Percentiles rank a stretch among this genome's conserved stretches.
Evolutionary conservation across 2,888 invertebrate species (phyloP).

Genomic region (Cryptus armator): DNA sequence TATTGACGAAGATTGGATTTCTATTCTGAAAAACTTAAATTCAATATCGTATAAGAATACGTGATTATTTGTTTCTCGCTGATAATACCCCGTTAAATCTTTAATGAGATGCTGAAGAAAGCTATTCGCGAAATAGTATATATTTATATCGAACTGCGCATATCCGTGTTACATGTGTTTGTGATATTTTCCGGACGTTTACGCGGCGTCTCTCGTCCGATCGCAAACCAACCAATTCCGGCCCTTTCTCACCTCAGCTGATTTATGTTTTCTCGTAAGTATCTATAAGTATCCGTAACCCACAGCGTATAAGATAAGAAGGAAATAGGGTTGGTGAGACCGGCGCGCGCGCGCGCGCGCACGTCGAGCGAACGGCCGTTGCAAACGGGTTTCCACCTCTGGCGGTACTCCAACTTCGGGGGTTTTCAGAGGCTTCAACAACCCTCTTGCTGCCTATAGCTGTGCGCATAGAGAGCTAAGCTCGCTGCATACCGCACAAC

Average conservation of each 20-base stretch:
- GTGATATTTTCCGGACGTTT: constrained; percentile 56
- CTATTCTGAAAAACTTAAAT: no score
- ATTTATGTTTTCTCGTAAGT: constrained; percentile 78
- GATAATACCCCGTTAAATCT: no score
- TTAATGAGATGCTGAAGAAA: no score
- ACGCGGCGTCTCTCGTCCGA: constrained; percentile 45
- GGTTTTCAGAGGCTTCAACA: constrained; percentile 39
- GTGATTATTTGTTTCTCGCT: no score
- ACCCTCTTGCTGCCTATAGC: background rate
- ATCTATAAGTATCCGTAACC: constrained; percentile 77
- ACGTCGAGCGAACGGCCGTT: constrained; percentile 55
- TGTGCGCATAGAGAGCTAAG: constrained; percentile 3
- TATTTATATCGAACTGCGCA: no score
- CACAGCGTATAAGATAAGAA: constrained; percentile 71
- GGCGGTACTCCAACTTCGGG: constrained; percentile 69
- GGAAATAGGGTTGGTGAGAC: constrained; percentile 64
- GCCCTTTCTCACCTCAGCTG: constrained; percentile 64
- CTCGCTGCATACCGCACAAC: constrained; percentile 8
- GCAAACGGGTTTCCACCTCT: constrained; percentile 55
- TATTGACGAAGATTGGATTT: no score
- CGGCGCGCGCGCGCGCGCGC: no score
- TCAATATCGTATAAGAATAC: no score
- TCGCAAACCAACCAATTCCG: constrained; percentile 50
- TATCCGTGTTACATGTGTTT: background rate
- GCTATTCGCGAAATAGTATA: no score